Base-by-base conservation (phyloP, 92 coral and sea anemone genomes). In the Palythoa grandis region DNA sequence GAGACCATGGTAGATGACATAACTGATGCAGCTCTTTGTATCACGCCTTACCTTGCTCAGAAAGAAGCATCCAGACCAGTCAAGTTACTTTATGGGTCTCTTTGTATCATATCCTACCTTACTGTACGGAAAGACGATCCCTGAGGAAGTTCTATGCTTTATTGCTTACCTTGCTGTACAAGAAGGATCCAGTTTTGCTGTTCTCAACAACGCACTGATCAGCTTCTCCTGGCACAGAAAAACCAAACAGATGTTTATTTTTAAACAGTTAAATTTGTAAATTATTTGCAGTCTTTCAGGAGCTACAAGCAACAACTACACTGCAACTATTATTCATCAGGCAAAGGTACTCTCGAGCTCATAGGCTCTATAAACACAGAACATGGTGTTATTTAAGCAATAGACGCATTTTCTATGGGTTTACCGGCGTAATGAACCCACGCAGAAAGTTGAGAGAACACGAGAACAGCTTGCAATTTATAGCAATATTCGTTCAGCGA, bases 171-270 rank as follows among this genome's bases (percentile, higher is more conserved):
- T 96, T 52, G 98, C 98, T 68, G 91, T 83, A 47, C 95, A 90
- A 3, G 93, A 92, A 1, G 98, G 98, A 82, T 96, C 98, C 22
- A 92, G 90, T 79, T 93, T 93, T 23, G 98, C 98, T 25, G 94
- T 95, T 82, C 94, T 92, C 69, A 95, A 82, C 77, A 96, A 77
- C 1, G 95, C 90, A 11, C 92, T 91, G 53, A 92, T 89, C 11
- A 96, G 88, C 83, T 96, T 95, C 79, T 96, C 98, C 98, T 96
- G 88, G 58, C 11, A 82, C 11, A 76, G 48, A 39, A 14, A 17
- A 37, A 22, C 15, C 20, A 57, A 83, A 47, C 67, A 12, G 24
- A 16, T 37, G 38, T 23, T 35, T 35, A 7, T 0, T n/a, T 19
- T 22, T 7, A 63, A 63, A 63, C 25, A 19, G 22, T 11, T 39